phyloP scores from a whole-genome alignment of 1,140 invertebrate species.

The Plodia interpunctella region DNA sequence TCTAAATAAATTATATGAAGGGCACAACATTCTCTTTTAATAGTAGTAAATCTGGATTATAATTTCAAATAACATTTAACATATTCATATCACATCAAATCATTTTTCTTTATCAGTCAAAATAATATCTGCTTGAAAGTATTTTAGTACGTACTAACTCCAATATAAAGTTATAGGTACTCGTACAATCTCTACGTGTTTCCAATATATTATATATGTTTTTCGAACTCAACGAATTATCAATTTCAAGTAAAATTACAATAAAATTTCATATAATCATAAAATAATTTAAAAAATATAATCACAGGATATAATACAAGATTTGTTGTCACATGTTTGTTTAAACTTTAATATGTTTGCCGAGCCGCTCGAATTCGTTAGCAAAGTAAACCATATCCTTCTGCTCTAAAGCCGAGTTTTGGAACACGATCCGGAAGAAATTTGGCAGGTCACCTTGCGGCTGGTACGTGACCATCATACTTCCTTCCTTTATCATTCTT shows the following conservation, averaged over 20 bases:
- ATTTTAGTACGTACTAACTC: no score
- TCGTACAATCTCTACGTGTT: no score
- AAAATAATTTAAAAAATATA: conserved; percentile 33
- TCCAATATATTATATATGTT: no score
- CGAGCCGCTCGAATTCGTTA: conserved; percentile 90
- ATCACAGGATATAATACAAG: conserved; percentile 40
- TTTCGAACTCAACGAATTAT: no score
- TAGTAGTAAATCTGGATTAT: no score
- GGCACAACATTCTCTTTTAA: no score
- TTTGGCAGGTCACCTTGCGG: conserved; percentile 88
- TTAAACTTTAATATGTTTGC: conserved; percentile 75
- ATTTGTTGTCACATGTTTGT: conserved; percentile 25
- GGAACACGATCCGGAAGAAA: conserved; percentile 96
- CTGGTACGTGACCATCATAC: conserved; percentile 97
- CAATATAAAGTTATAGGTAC: no score
- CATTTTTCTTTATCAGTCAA: conserved; percentile 16
- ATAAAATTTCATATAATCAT: conserved; percentile 19
- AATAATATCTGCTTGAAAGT: background rate
- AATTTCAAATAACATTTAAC: no score
- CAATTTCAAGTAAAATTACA: no score
- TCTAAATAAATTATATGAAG: no score
- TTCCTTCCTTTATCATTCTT: conserved; percentile 94
- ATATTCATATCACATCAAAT: background rate
- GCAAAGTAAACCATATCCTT: conserved; percentile 92
- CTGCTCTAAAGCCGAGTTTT: conserved; percentile 89